Percentiles rank a stretch among this genome's conserved stretches.
These are phyloP conservation scores for Crotalus viridis DNA, from an alignment of 2,113 vertebrate species.

Conservation along the genomic window DNA sequence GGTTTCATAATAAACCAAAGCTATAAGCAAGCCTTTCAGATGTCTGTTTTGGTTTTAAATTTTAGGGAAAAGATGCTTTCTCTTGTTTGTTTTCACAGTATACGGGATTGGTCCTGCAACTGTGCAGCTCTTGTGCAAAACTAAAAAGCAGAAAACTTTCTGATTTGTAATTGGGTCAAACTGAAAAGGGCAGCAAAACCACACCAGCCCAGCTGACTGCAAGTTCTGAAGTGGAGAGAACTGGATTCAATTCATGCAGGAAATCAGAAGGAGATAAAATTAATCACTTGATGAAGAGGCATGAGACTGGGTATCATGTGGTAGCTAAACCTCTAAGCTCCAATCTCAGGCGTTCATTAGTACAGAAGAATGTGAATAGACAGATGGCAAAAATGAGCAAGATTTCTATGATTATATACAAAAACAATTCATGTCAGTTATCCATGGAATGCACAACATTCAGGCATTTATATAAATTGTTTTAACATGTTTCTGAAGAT, in stretches of 20 bases:
- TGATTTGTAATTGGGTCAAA: background rate
- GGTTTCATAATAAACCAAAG: background rate
- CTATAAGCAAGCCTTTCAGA: background rate
- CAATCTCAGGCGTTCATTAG: conserved; percentile 54
- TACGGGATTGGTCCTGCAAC: background rate
- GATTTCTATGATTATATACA: conserved; percentile 49
- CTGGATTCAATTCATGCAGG: conserved; percentile 36
- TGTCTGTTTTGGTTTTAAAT: background rate
- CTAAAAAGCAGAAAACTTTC: background rate
- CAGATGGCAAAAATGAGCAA: conserved; percentile 55
- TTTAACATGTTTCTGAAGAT: background rate
- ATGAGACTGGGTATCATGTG: conserved; percentile 69
- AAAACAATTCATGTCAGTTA: conserved; percentile 45
- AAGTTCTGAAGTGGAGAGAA: conserved; percentile 5
- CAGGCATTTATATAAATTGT: conserved; percentile 12
- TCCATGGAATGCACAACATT: conserved; percentile 26
- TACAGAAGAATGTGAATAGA: conserved; percentile 45
- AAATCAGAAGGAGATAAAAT: conserved; percentile 43
- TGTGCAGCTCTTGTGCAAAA: background rate
- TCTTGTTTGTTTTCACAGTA: background rate
- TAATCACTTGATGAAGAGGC: conserved; percentile 73
- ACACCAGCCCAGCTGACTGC: background rate
- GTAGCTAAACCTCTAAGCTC: conserved; percentile 56
- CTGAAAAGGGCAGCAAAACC: background rate
- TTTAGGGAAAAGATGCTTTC: background rate